Percentiles rank a stretch among this genome's conserved stretches.
phyloP scores from a whole-genome alignment of 2,797 vertebrate genomes.

The Intellagama lesueurii region DNA sequence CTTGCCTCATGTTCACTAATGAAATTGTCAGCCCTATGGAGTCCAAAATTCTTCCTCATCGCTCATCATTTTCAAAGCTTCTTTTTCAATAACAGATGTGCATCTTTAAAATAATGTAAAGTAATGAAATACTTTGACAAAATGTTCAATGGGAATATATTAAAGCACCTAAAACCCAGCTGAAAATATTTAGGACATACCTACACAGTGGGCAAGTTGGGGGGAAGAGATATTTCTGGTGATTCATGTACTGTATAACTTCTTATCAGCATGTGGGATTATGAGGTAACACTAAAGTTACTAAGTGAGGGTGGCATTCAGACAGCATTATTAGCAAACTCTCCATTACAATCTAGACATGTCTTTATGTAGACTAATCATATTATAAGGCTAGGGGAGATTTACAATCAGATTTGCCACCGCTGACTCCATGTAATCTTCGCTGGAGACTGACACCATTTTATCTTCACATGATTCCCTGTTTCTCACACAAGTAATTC shows the following conservation, averaged over 20 bases:
- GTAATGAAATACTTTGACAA: neutral
- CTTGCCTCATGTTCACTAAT: neutral
- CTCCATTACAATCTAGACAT: conserved; percentile 89
- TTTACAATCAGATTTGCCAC: conserved; percentile 90
- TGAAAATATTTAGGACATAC: neutral
- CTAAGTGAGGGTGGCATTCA: conserved; percentile 79
- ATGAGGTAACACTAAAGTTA: conserved; percentile 67
- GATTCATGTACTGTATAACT: conserved; percentile 43
- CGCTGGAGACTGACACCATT: conserved; percentile 86
- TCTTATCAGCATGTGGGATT: conserved; percentile 53
- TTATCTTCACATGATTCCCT: conserved; percentile 79
- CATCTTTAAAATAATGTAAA: conserved; percentile 10
- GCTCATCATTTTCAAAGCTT: neutral
- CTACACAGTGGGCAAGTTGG: conserved; percentile 49
- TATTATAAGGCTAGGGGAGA: conserved; percentile 81
- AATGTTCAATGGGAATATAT: conserved; percentile 6
- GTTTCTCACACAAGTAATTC: conserved; percentile 80
- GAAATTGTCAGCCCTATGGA: neutral
- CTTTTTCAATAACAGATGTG: neutral
- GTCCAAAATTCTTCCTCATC: neutral
- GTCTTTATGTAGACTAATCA: conserved; percentile 90
- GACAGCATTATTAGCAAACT: conserved; percentile 89
- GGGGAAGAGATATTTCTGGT: conserved; percentile 46
- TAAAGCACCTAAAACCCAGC: neutral
- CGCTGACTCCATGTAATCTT: conserved; percentile 87